Percentiles rank a stretch among this genome's conserved stretches.
phyloP scores from a whole-genome alignment of 2,888 invertebrate species.

The Phalangium opilio region DNA sequence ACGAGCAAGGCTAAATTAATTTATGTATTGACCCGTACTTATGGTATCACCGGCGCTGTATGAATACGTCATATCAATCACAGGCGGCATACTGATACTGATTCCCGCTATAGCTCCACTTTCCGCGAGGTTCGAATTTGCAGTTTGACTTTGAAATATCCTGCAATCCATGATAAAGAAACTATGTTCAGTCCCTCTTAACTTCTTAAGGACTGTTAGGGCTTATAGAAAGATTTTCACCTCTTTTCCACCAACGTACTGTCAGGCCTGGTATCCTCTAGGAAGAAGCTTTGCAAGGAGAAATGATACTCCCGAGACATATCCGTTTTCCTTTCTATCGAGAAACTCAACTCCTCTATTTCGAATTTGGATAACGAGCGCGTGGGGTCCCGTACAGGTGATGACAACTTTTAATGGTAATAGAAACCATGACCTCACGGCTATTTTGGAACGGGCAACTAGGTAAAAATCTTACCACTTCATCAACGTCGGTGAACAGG shows the following conservation, averaged over 20 bases:
- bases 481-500: slow-evolving; percentile 56
- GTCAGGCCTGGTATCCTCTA: slow-evolving; percentile 58
- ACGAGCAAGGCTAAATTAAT: no score
- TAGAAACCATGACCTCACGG: no score
- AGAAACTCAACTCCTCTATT: slow-evolving; percentile 48
- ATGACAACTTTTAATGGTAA: slow-evolving; percentile 10
- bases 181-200: no score
- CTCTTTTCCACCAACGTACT: slow-evolving; percentile 33
- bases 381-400: slow-evolving; percentile 12
- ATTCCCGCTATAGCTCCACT: slow-evolving; percentile 19
- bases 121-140: slow-evolving; percentile 21
- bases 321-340: slow-evolving; percentile 50
- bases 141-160: slow-evolving; percentile 26
- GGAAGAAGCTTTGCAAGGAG: slow-evolving; percentile 48
- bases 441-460: no score
- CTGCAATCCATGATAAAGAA: no score
- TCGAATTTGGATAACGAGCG: slow-evolving; percentile 53
- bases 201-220: no score
- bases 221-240: no score
- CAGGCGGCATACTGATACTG: slow-evolving; percentile 39
- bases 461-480: slow-evolving; percentile 41
- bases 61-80: slow-evolving; percentile 51
- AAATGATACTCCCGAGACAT: slow-evolving; percentile 50
- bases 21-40: slow-evolving; percentile 23
- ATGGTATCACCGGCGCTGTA: slow-evolving; percentile 43